These are phyloP conservation scores for Octomys mimax DNA, from an alignment of 2,797 vertebrate species.

Conservation along the genomic window DNA sequence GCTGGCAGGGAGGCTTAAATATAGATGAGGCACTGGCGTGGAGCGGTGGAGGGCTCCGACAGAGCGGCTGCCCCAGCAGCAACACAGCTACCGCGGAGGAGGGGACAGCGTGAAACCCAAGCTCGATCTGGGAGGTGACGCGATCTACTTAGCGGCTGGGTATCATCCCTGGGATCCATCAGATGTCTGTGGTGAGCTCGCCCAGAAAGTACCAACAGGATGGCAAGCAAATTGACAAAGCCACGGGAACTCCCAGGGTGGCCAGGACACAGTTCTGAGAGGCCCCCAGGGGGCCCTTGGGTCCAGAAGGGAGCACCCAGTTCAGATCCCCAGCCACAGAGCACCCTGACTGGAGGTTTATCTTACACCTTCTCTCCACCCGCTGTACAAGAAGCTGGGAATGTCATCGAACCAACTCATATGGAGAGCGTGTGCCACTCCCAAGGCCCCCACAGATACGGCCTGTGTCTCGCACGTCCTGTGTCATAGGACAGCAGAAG, in stretches of 20 bases:
- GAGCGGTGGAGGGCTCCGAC: accelerated
- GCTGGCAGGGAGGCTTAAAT: accelerated
- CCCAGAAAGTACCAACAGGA: neutral
- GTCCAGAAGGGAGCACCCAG: neutral
- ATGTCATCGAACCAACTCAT: neutral
- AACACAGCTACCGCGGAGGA: accelerated
- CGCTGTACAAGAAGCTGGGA: neutral
- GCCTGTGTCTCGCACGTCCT: neutral
- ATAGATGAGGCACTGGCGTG: accelerated
- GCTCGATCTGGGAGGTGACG: neutral
- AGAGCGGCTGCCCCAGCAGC: neutral
- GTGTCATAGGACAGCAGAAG: no score
- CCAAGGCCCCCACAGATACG: accelerated
- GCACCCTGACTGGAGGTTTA: accelerated
- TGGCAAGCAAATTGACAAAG: neutral
- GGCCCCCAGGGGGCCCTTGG: accelerated
- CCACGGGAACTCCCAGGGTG: neutral
- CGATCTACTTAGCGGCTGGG: accelerated
- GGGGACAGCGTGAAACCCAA: accelerated
- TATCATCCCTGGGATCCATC: neutral
- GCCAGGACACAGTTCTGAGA: accelerated
- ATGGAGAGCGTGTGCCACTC: accelerated
- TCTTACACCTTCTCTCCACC: accelerated
- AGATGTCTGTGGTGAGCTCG: neutral
- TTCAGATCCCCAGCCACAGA: neutral